Conservation (phyloP, 2,113 vertebrate species). For the Cromileptes altivelis region DNA sequence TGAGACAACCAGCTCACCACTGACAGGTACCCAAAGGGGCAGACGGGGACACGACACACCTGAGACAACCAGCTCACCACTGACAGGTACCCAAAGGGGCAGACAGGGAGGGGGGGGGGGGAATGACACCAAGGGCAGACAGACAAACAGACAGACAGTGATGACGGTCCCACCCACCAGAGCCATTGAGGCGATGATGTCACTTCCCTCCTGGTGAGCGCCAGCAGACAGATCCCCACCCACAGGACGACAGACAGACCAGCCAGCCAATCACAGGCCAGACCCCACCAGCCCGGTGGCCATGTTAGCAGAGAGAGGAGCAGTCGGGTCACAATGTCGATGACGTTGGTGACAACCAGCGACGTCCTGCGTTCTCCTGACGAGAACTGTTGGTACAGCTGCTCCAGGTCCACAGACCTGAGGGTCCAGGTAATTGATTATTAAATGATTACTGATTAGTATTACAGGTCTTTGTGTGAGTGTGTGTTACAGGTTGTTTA, state of each 20-base stretch:
- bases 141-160: not conserved
- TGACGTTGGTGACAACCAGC: constrained; percentile 73
- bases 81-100: too few relatives aligned
- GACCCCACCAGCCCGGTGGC: constrained; percentile 54
- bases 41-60: not conserved
- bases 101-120: not conserved
- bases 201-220: constrained; percentile 61
- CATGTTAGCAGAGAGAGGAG: constrained; percentile 61
- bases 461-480: too few relatives aligned
- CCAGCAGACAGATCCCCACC: constrained; percentile 60
- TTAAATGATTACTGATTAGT: too few relatives aligned
- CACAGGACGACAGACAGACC: constrained; percentile 70
- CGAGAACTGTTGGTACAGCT: constrained; percentile 79
- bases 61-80: too few relatives aligned
- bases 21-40: constrained; percentile 62
- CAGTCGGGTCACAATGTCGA: constrained; percentile 76
- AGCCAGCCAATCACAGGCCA: constrained; percentile 60
- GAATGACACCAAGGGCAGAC: too few relatives aligned
- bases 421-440: too few relatives aligned
- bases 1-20: constrained; percentile 71
- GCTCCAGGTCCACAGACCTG: constrained; percentile 75
- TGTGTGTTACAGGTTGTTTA: too few relatives aligned
- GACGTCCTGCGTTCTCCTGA: constrained; percentile 73
- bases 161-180: constrained; percentile 49
- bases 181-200: constrained; percentile 70